Evolutionary conservation across 2,113 vertebrate genomes (phyloP), one percentile per base, ranked within the genome.

Genomic region (Oenanthe oenanthe): DNA sequence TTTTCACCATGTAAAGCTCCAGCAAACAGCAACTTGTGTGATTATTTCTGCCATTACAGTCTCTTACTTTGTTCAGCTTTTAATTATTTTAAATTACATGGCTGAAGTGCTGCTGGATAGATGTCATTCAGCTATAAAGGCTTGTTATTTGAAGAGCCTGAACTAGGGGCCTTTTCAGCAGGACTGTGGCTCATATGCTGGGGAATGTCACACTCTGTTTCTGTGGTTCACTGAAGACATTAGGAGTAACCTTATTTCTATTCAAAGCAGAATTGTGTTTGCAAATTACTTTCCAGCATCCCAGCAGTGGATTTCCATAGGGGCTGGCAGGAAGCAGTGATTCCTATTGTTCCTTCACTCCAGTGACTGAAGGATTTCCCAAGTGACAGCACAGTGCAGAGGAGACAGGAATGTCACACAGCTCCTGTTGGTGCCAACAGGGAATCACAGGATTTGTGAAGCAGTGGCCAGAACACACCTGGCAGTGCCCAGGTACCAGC

Each of bases 31-130:
- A 88, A 92, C 72, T 92, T 85, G 16, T 54, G 50, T 67, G 79
- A 96, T 83, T 90, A 91, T 93, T 92, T 96, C 50, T 94, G 82
- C 88, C 92, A 78, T 77, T 87, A 91, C 28, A 80, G 60, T 76
- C 90, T 87, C 96, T 91, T 88, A 72, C 79, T 97, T 92, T 74
- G 40, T 65, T 97, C 95, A 97, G 90, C 94, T 96, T 93, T 82
- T 93, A 95, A 97, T 97, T 97, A 92, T 93, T 96, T 97, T 88
- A 95, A 96, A 96, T 96, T 90, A 91, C 85, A 95, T 26, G 36
- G 78, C 84, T 95, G 85, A 97, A 92, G 82, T 88, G 62, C 89
- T 86, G 73, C 92, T 95, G 85, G 80, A 88, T 56, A 92, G 67
- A 72, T 63, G 73, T 73, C 89, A 84, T 62, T 94, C 86, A 94